A percentile compares a stretch with the other conserved stretches of the same genome.
Evolutionary conservation across 2,888 invertebrate genomes (phyloP).

Genomic region (Lepidocyrtoides sp.): DNA sequence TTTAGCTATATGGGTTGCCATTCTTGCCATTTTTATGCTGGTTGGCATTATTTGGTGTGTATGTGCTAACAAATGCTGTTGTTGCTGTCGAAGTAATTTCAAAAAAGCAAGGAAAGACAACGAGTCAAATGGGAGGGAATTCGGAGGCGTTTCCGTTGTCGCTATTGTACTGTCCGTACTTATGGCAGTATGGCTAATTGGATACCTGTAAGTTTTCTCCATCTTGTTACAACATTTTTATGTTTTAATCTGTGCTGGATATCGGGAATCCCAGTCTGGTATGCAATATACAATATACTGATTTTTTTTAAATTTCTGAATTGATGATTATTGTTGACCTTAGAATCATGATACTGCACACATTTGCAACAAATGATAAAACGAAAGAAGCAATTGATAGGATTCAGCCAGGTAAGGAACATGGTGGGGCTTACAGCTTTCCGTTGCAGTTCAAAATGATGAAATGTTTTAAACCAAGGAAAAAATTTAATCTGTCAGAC

Average conservation of each 20-base stretch:
- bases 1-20: not conserved
- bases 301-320: not conserved
- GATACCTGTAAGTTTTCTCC: slow-evolving; percentile 38
- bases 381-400: not conserved
- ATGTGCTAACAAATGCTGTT: slow-evolving; percentile 17
- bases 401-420: not conserved
- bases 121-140: slow-evolving; percentile 6
- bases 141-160: not conserved
- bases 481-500: too few species aligned
- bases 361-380: slow-evolving; percentile 44
- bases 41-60: slow-evolving; percentile 4
- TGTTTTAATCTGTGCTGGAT: not conserved
- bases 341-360: slow-evolving; percentile 45
- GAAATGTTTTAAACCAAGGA: too few species aligned
- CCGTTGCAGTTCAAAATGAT: too few species aligned
- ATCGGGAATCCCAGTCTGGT: not conserved
- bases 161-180: not conserved
- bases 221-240: not conserved
- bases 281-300: not conserved
- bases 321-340: not conserved
- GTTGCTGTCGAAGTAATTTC: slow-evolving; percentile 53
- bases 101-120: not conserved
- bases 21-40: not conserved
- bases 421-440: too few species aligned
- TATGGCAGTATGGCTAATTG: slow-evolving; percentile 51